These are phyloP conservation scores for Euglossa dilemma DNA, from an alignment of 1,140 invertebrate species.

Conservation along the genomic window DNA sequence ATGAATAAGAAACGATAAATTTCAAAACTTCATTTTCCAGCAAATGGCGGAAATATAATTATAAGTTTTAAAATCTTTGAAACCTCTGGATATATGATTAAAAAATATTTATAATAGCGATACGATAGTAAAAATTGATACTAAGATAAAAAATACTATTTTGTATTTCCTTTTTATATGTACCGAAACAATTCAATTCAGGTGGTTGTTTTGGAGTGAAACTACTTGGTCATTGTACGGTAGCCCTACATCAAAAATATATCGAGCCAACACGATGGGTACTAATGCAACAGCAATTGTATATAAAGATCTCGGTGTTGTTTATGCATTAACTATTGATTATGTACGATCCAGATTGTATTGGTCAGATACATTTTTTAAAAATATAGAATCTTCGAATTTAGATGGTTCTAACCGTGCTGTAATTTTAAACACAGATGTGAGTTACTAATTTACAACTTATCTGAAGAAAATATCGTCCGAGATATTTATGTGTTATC, in stretches of 20 bases:
- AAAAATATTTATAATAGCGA: not conserved
- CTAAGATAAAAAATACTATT: not conserved
- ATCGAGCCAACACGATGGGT: slow-evolving; percentile 87
- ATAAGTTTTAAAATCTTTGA: not conserved
- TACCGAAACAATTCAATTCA: slow-evolving; percentile 53
- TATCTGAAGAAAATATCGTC: not conserved
- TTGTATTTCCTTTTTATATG: not conserved
- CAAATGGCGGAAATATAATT: not conserved
- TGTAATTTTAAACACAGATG: slow-evolving; percentile 66
- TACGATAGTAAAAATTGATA: no score
- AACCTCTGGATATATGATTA: not conserved
- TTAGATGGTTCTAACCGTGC: slow-evolving; percentile 89
- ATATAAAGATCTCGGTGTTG: slow-evolving; percentile 84
- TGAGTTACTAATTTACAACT: slow-evolving; percentile 23
- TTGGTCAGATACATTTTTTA: slow-evolving; percentile 89
- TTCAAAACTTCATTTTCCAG: not conserved
- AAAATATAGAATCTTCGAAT: slow-evolving; percentile 89
- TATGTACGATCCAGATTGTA: slow-evolving; percentile 87
- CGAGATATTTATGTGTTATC: not conserved
- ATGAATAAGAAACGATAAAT: not conserved
- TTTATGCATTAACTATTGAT: slow-evolving; percentile 88
- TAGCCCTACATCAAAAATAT: slow-evolving; percentile 83
- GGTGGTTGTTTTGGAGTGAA: slow-evolving; percentile 84
- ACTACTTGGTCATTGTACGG: slow-evolving; percentile 76
- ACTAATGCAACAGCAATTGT: slow-evolving; percentile 83